phyloP scores from a whole-genome alignment of 1,140 invertebrate species.

The Camponotus pennsylvanicus region DNA sequence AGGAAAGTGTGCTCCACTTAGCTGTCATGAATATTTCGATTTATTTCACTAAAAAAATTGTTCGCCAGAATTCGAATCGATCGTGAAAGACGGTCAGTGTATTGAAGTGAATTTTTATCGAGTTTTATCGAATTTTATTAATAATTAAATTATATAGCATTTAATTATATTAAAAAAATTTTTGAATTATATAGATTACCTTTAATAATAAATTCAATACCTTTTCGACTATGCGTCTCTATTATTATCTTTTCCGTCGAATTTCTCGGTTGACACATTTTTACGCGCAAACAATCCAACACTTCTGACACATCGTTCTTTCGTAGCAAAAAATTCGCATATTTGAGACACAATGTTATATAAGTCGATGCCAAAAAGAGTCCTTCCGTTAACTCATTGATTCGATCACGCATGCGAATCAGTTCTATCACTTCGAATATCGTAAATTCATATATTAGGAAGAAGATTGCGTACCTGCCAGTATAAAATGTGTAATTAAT shows the following conservation, averaged over 20 bases:
- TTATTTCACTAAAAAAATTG: not conserved
- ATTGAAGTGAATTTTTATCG: not conserved
- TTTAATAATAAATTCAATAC: not conserved
- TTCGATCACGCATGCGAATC: conserved; percentile 13
- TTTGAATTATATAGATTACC: not conserved
- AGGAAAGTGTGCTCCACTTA: conserved; percentile 8
- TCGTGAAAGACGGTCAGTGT: too few species aligned
- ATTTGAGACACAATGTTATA: conserved; percentile 55
- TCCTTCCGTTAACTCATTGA: conserved; percentile 52
- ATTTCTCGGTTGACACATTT: conserved; percentile 45
- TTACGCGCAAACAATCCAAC: conserved; percentile 27
- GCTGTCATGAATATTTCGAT: conserved; percentile 7
- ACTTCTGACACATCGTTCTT: conserved; percentile 18
- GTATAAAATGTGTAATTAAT: not conserved
- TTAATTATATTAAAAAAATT: not conserved
- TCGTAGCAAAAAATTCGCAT: conserved; percentile 40
- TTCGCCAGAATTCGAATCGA: not conserved
- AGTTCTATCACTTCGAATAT: conserved; percentile 49
- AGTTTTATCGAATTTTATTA: not conserved
- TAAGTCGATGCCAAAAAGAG: conserved; percentile 50
- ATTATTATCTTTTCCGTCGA: conserved; percentile 9
- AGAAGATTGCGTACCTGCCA: conserved; percentile 43
- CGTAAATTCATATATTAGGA: conserved; percentile 48
- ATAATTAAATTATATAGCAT: not conserved
- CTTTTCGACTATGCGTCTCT: not conserved